A percentile compares a stretch with the other conserved stretches of the same genome.
Evolutionary conservation across 2,113 vertebrate genomes (phyloP).

Genomic region (Suncus etruscus): DNA sequence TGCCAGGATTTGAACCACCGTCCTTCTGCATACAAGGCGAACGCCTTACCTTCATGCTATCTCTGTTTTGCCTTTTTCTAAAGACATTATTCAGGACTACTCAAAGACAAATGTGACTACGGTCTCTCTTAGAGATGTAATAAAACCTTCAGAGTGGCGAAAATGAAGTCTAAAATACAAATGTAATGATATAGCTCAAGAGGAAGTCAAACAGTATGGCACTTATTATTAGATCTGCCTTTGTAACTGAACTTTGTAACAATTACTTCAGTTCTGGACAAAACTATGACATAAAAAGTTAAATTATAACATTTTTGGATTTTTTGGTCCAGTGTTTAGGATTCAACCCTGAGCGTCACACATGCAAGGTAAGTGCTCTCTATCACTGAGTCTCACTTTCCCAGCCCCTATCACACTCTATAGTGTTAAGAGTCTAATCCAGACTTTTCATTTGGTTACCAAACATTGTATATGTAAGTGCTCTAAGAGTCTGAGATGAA

Average conservation of each 20-base stretch:
- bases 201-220: constrained; percentile 52
- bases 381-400: no score
- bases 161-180: background rate
- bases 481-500: constrained; percentile 87
- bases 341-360: no score
- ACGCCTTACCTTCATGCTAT: no score
- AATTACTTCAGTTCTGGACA: constrained; percentile 85
- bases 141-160: constrained; percentile 63
- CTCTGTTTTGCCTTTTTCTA: constrained; percentile 78
- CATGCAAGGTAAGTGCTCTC: no score
- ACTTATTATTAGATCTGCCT: constrained; percentile 86
- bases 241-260: constrained; percentile 88
- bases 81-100: constrained; percentile 71
- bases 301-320: constrained; percentile 72
- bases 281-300: constrained; percentile 87
- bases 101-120: constrained; percentile 89
- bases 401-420: no score
- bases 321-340: no score
- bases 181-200: background rate
- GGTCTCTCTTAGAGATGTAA: constrained; percentile 90
- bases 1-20: no score
- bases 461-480: constrained; percentile 83
- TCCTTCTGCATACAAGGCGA: no score
- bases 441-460: no score
- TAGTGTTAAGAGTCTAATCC: no score